These are phyloP conservation scores for Platycnemis pennipes DNA, from an alignment of 2,888 invertebrate species.

Conservation along the genomic window DNA sequence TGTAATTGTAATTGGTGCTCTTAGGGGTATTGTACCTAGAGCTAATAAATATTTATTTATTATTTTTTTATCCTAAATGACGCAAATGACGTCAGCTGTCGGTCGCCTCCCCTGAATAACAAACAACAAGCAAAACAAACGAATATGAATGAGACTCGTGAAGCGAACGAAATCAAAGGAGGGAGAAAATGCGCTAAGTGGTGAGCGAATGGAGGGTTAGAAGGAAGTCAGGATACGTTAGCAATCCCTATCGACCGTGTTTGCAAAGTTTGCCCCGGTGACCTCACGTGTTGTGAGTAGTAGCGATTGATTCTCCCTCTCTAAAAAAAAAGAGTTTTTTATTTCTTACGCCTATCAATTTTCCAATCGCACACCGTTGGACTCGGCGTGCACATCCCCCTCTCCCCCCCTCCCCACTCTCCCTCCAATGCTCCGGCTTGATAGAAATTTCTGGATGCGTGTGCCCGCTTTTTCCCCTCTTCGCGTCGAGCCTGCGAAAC, in stretches of 20 bases:
- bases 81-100: no score
- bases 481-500: not conserved
- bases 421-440: not conserved
- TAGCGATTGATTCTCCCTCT: not conserved
- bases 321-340: not conserved
- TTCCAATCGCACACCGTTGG: not conserved
- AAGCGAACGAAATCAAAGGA: not conserved
- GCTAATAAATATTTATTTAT: no score
- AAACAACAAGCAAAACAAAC: no score
- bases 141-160: no score
- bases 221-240: not conserved
- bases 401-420: not conserved
- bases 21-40: no score
- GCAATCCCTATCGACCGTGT: not conserved
- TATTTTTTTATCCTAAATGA: no score
- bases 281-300: not conserved
- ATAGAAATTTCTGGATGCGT: not conserved
- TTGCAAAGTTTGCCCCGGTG: not conserved
- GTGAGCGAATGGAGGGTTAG: not conserved
- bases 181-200: not conserved
- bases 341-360: slow-evolving; percentile 16
- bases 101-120: no score
- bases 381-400: no score
- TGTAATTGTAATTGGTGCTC: no score
- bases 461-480: not conserved